Conservation (phyloP, 2,797 vertebrate genomes). For the Taenioides sp. region DNA sequence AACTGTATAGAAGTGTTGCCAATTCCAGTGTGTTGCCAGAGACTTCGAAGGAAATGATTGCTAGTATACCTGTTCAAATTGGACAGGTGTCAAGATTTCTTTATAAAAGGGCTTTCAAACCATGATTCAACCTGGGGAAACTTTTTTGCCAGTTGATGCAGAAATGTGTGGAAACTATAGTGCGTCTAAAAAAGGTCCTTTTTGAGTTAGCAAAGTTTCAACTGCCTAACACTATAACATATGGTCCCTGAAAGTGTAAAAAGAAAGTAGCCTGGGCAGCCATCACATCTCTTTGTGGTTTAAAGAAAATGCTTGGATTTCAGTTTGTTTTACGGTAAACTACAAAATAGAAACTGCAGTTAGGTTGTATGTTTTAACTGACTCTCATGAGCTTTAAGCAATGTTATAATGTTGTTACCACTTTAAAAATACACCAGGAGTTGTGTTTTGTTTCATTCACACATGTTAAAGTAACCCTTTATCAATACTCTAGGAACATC, state of each 20-base stretch:
- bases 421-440: too few relatives aligned
- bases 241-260: constrained; percentile 55
- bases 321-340: background rate
- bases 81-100: constrained; percentile 5
- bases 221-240: constrained; percentile 30
- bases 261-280: constrained; percentile 11
- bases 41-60: background rate
- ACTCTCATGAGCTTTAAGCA: too few relatives aligned
- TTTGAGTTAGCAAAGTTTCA: constrained; percentile 1
- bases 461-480: too few relatives aligned
- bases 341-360: background rate
- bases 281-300: background rate
- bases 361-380: too few relatives aligned
- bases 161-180: constrained; percentile 3
- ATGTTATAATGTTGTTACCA: too few relatives aligned
- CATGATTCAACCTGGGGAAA: constrained; percentile 5
- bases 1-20: background rate
- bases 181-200: background rate
- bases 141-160: constrained; percentile 8
- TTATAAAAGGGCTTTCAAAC: background rate
- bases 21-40: constrained; percentile 6
- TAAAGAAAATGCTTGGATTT: background rate
- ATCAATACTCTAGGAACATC: too few relatives aligned
- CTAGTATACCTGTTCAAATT: constrained; percentile 3
- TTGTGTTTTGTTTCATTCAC: too few relatives aligned